Base-by-base conservation (phyloP, 2,888 invertebrate species). In the Cistogaster globosa region DNA sequence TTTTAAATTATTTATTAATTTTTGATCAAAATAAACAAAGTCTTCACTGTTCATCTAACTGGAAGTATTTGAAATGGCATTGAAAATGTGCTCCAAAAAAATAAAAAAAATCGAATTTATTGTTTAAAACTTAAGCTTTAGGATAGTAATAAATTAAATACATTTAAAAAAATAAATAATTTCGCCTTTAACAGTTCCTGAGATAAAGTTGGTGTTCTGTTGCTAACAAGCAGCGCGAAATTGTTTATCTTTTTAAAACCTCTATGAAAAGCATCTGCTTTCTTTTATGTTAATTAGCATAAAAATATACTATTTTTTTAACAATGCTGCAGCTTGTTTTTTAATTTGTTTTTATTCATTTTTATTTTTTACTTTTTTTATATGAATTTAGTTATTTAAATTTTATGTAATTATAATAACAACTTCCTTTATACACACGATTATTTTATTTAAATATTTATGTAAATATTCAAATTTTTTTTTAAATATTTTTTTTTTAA, bases 311-410 rank as follows among this genome's bases (percentile, higher is more conserved):
- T 63, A 53, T 53, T 42, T 55, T 65, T 42, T 45, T 68, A 74
- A 78, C 58, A 88, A 86, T 86, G 89, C 89, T 90, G 90, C 89
- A 90, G 88, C 88, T 90, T 83, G 86, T 87, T 87, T 86, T 32
- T 42, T 42, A 77, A 12, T 77, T 76, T 58, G 22, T 36, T 57
- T 12, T 20, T 68, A 53, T 42, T 32, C 6, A n/a, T n/a, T n/a
- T 32, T 6, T 42, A 12, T 42, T 42, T 7, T 69, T 45, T 62
- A 67, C 18, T 14, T 67, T 76, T 57, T 65, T 57, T 76, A 53
- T 53, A 38, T n/a, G 67, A 62, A 57, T 26, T 16, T 51, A 68
- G 32, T 53, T 69, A 22, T 42, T 48, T 58, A 7, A 58, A n/a
- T 22, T 68, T 26, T 53, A 58, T 42, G 62, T 53, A 69, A 32